Conservation (phyloP, 2,113 vertebrate species). For the Ciconia boyciana region DNA sequence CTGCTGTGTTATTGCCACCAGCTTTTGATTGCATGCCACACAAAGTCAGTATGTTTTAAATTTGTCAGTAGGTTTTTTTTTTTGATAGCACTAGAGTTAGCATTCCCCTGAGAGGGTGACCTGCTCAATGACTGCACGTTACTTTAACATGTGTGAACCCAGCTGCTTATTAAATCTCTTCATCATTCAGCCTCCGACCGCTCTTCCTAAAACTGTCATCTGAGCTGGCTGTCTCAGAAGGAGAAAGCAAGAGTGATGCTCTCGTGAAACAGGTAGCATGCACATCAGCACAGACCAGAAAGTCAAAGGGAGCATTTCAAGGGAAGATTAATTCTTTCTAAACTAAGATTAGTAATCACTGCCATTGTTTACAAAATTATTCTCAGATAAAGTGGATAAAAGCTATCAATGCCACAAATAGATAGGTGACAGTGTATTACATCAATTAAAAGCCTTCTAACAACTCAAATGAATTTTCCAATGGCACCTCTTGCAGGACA, state of each 20-base stretch:
- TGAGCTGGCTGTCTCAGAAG: neutral
- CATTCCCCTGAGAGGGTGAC: neutral
- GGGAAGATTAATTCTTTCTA: neutral
- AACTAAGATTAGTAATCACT: neutral
- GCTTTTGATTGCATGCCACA: slow-evolving; percentile 41
- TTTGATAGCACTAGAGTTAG: neutral
- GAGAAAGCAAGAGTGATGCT: neutral
- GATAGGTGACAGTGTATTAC: neutral
- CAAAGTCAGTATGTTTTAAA: slow-evolving; percentile 25
- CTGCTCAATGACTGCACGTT: neutral
- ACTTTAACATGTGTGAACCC: neutral
- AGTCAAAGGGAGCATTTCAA: neutral
- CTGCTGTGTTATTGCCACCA: slow-evolving; percentile 40
- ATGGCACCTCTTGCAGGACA: neutral
- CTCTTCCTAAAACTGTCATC: neutral
- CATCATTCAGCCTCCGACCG: neutral
- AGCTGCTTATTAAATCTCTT: slow-evolving; percentile 24
- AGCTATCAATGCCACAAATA: neutral
- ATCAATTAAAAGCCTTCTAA: neutral
- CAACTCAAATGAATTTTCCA: neutral
- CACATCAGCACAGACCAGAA: neutral
- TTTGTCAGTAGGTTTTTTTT: slow-evolving; percentile 14
- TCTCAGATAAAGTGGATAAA: neutral
- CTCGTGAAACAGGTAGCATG: neutral
- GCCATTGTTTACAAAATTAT: neutral